These are phyloP conservation scores for Mizuhopecten yessoensis DNA, from an alignment of 1,140 invertebrate species.

Conservation along the genomic window DNA sequence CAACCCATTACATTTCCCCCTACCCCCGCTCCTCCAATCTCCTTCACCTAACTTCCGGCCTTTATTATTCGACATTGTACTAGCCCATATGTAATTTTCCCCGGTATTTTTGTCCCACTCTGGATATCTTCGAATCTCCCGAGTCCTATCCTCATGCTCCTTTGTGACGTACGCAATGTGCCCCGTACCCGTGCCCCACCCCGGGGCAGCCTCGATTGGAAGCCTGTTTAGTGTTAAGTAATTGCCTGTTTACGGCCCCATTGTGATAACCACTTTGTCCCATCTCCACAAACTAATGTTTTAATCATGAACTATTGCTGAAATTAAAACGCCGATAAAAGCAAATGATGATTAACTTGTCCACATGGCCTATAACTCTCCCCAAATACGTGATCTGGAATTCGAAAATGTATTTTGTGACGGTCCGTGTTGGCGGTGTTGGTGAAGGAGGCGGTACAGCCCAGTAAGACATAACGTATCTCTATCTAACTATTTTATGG, in stretches of 20 bases:
- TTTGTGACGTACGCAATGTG: too few relatives aligned
- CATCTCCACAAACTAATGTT: constrained; percentile 21
- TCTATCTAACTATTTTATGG: neutral
- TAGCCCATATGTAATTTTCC: too few relatives aligned
- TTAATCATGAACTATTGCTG: constrained; percentile 37
- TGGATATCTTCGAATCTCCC: too few relatives aligned
- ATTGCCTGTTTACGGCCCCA: constrained; percentile 31
- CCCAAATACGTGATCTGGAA: constrained; percentile 13
- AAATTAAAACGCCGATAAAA: constrained; percentile 39
- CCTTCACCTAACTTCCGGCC: too few relatives aligned
- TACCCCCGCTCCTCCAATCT: too few relatives aligned
- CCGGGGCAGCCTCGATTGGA: neutral
- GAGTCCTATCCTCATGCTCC: too few relatives aligned
- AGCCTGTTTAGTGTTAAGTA: constrained; percentile 30
- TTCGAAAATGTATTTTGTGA: constrained; percentile 30
- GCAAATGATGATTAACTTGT: neutral
- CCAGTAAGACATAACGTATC: neutral
- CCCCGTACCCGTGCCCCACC: neutral
- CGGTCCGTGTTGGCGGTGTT: neutral
- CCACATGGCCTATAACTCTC: constrained; percentile 23
- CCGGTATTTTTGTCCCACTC: too few relatives aligned
- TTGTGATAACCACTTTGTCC: constrained; percentile 38
- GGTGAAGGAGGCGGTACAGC: neutral
- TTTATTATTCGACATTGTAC: too few relatives aligned
- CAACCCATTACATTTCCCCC: too few relatives aligned